Evolutionary conservation across 2,113 vertebrate genomes (phyloP).

Genomic region (Vombatus ursinus): DNA sequence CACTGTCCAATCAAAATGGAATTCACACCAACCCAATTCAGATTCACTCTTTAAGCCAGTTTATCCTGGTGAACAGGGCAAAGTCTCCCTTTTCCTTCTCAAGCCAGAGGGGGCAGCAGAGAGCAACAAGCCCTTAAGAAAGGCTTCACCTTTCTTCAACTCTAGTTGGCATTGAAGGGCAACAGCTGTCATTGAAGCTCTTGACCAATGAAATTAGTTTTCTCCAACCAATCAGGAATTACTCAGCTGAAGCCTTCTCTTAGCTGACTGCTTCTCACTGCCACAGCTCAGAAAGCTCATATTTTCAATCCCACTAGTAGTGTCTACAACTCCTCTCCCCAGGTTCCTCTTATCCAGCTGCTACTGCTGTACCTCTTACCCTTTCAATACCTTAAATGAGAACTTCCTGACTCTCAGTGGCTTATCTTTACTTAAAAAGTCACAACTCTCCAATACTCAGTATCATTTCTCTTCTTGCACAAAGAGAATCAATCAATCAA

Average conservation of each 20-base stretch:
- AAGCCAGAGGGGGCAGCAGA: background rate
- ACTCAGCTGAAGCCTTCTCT: background rate
- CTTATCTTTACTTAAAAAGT: background rate
- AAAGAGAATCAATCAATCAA: background rate
- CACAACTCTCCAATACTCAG: background rate
- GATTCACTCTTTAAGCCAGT: too few relatives aligned
- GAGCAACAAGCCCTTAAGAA: background rate
- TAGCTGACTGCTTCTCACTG: background rate
- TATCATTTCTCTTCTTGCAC: background rate
- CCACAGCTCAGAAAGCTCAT: background rate
- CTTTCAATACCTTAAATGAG: background rate
- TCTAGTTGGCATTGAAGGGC: background rate
- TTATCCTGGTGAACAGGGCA: background rate
- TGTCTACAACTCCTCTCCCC: background rate
- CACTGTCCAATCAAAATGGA: background rate
- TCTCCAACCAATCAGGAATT: background rate
- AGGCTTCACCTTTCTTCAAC: background rate
- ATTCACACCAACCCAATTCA: background rate
- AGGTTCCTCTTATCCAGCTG: too few relatives aligned
- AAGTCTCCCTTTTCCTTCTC: background rate
- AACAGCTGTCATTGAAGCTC: too few relatives aligned
- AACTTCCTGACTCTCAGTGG: background rate
- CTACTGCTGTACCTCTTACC: background rate
- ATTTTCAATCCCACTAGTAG: background rate
- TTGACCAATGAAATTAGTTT: background rate